A percentile compares a stretch with the other conserved stretches of the same genome.
These are phyloP conservation scores for Hippocampus mohnikei DNA, from an alignment of 2,113 vertebrate species.

Conservation along the genomic window DNA sequence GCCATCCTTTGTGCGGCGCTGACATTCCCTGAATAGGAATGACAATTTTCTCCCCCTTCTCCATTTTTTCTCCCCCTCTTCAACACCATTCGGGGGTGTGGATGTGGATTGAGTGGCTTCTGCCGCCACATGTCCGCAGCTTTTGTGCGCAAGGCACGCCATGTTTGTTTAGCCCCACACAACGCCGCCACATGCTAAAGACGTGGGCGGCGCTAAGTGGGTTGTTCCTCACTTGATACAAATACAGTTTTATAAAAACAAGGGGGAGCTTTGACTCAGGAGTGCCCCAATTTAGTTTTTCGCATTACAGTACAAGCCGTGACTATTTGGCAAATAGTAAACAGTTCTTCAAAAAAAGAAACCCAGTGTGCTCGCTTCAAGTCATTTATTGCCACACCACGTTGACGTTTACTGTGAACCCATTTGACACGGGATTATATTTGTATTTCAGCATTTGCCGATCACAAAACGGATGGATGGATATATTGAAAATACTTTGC, in stretches of 20 bases:
- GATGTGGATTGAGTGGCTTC: slow-evolving; percentile 48
- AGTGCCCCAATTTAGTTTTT: background rate
- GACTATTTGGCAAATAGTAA: too few relatives aligned
- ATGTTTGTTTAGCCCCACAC: slow-evolving; percentile 73
- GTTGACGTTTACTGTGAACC: too few relatives aligned
- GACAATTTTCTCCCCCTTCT: slow-evolving; percentile 52
- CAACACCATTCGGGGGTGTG: slow-evolving; percentile 20
- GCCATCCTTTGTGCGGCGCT: slow-evolving; percentile 67
- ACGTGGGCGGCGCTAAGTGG: background rate
- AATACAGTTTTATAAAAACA: background rate
- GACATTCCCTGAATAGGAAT: slow-evolving; percentile 74
- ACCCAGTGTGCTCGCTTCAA: background rate
- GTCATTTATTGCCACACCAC: background rate
- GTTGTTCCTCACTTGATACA: background rate
- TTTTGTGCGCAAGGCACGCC: slow-evolving; percentile 59
- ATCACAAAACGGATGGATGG: too few relatives aligned
- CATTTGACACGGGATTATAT: too few relatives aligned
- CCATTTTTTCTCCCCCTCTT: slow-evolving; percentile 48
- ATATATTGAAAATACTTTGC: too few relatives aligned
- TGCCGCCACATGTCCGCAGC: slow-evolving; percentile 64
- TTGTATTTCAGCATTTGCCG: too few relatives aligned
- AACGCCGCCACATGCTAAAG: slow-evolving; percentile 9
- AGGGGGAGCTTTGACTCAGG: background rate
- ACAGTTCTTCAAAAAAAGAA: background rate
- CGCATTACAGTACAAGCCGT: background rate